phyloP scores from a whole-genome alignment of 2,888 invertebrate species.

The Troilus luridus region DNA sequence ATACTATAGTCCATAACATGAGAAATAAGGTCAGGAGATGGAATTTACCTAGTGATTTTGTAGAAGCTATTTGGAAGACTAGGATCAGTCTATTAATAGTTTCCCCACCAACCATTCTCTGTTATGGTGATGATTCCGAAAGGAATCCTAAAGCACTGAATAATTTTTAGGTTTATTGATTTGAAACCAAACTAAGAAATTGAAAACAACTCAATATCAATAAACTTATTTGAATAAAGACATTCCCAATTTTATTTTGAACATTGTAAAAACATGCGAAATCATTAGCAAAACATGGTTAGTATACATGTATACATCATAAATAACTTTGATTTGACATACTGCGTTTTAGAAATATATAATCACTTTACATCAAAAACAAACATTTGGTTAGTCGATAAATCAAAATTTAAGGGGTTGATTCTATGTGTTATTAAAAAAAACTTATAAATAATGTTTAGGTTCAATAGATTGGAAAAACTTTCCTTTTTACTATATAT shows the following conservation, averaged over 20 bases:
- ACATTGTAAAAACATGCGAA: neutral
- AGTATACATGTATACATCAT: neutral
- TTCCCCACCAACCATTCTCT: slow-evolving; percentile 40
- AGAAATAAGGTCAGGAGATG: neutral
- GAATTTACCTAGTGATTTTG: slow-evolving; percentile 42
- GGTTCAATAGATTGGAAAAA: neutral
- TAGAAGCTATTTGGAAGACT: slow-evolving; percentile 48
- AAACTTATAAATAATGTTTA: neutral
- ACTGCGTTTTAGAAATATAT: too few relatives aligned
- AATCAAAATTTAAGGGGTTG: neutral
- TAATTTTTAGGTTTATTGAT: neutral
- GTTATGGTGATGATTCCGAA: slow-evolving; percentile 16
- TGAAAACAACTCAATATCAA: neutral
- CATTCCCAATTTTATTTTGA: neutral
- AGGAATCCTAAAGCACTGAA: neutral
- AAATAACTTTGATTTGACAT: too few relatives aligned
- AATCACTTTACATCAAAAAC: neutral
- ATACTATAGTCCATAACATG: neutral
- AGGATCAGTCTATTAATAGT: slow-evolving; percentile 14
- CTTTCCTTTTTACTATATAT: neutral
- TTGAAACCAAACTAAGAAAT: neutral
- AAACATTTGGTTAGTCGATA: neutral
- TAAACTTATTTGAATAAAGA: neutral
- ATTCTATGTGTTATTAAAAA: neutral
- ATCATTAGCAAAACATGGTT: neutral